A percentile compares a stretch with the other conserved stretches of the same genome.
Evolutionary conservation across 2,888 invertebrate species (phyloP).

Genomic region (Cremastobaeus sp.): DNA sequence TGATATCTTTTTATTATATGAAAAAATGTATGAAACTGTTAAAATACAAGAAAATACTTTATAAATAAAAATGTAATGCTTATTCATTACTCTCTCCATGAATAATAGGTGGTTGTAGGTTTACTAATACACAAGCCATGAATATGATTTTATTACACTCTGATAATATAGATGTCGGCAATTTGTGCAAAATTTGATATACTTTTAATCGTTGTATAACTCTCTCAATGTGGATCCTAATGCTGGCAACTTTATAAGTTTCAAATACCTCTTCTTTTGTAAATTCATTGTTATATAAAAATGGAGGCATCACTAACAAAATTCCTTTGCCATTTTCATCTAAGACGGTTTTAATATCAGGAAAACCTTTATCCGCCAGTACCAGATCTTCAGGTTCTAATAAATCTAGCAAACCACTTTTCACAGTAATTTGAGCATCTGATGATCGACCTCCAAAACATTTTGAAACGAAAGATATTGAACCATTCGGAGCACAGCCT

Average conservation of each 20-base stretch:
- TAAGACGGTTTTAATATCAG: neutral
- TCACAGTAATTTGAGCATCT: slow-evolving; percentile 49
- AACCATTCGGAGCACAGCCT: slow-evolving; percentile 49
- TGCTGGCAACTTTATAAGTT: slow-evolving; percentile 46
- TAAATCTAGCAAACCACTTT: slow-evolving; percentile 45
- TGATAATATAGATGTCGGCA: slow-evolving; percentile 23
- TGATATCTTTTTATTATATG: too few species aligned
- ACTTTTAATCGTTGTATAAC: slow-evolving; percentile 51
- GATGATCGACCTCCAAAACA: slow-evolving; percentile 39
- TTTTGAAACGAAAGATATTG: slow-evolving; percentile 46
- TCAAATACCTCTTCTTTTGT: slow-evolving; percentile 38
- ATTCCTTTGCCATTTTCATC: slow-evolving; percentile 40
- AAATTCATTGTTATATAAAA: slow-evolving; percentile 32
- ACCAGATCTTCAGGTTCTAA: slow-evolving; percentile 53
- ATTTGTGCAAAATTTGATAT: slow-evolving; percentile 37
- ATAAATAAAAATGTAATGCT: too few species aligned
- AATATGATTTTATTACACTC: slow-evolving; percentile 46
- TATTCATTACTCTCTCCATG: too few species aligned
- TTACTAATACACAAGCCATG: slow-evolving; percentile 53
- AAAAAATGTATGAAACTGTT: too few species aligned
- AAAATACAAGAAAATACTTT: neutral
- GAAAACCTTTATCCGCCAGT: too few species aligned
- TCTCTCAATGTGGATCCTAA: slow-evolving; percentile 47
- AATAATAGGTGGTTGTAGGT: slow-evolving; percentile 52
- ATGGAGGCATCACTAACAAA: slow-evolving; percentile 56